A percentile compares a stretch with the other conserved stretches of the same genome.
phyloP scores from a whole-genome alignment of 92 coral and sea anemone species.

The Montipora capitata region DNA sequence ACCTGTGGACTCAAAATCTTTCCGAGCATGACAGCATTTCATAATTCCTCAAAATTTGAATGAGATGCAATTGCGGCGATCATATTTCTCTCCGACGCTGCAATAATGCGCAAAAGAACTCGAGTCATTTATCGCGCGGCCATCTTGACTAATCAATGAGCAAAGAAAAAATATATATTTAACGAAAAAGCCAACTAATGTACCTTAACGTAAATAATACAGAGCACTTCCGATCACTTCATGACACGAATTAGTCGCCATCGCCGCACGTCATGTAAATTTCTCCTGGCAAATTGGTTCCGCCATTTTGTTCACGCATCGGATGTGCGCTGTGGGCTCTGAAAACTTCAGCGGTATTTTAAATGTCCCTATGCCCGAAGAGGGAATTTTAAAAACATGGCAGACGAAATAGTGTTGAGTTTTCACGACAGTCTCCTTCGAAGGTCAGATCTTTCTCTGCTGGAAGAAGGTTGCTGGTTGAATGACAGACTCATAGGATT shows the following conservation, averaged over 20 bases:
- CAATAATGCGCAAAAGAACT: slow-evolving; percentile 2
- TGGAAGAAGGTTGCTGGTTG: slow-evolving; percentile 92
- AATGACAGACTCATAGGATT: slow-evolving; percentile 95
- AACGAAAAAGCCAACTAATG: background rate
- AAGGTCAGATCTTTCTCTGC: slow-evolving; percentile 87
- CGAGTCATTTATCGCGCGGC: slow-evolving; percentile 47
- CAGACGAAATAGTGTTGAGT: slow-evolving; percentile 87
- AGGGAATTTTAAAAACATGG: slow-evolving; percentile 82
- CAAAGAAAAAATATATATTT: background rate
- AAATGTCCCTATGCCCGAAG: slow-evolving; percentile 68
- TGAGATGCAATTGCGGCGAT: background rate
- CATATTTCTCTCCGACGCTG: background rate
- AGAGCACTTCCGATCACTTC: slow-evolving; percentile 45
- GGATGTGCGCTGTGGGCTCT: slow-evolving; percentile 47
- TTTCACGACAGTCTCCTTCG: slow-evolving; percentile 94
- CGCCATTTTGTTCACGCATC: slow-evolving; percentile 54
- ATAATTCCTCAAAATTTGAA: background rate
- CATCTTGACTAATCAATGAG: slow-evolving; percentile 55
- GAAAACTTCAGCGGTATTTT: slow-evolving; percentile 16
- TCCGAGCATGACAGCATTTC: background rate
- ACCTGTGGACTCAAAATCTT: background rate
- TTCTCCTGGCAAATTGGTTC: slow-evolving; percentile 54
- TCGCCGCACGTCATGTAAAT: slow-evolving; percentile 37
- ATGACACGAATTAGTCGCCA: slow-evolving; percentile 38
- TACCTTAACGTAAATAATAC: slow-evolving; percentile 39